Conservation (phyloP, 1,140 invertebrate genomes). For the Drosophila carrolli region DNA sequence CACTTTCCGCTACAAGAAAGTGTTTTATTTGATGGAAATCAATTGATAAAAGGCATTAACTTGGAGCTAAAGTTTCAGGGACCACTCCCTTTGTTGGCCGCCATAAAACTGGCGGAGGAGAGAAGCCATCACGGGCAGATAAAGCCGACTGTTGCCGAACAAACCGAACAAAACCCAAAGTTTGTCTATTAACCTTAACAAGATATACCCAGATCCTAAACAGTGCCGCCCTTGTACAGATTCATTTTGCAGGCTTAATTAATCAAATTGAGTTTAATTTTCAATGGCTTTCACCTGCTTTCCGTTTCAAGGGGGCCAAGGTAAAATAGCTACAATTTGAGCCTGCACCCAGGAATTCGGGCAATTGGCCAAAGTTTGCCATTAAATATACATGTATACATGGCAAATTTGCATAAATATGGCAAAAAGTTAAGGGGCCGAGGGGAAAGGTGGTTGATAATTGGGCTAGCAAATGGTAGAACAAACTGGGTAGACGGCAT, state of each 20-base stretch:
- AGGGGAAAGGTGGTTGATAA: conserved; percentile 29
- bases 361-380: conserved; percentile 20
- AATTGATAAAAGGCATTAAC: conserved; percentile 82
- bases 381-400: conserved; percentile 24
- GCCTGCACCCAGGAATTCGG: conserved; percentile 11
- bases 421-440: conserved; percentile 24
- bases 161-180: conserved; percentile 10
- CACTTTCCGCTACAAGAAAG: conserved; percentile 67
- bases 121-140: conserved; percentile 33
- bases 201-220: conserved; percentile 38
- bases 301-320: background rate
- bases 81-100: background rate
- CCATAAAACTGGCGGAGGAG: conserved; percentile 51
- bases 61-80: conserved; percentile 63
- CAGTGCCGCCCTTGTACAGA: conserved; percentile 53
- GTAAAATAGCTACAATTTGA: conserved; percentile 24
- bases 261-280: conserved; percentile 72
- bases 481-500: conserved; percentile 33
- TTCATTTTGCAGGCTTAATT: conserved; percentile 70
- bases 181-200: conserved; percentile 42
- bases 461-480: conserved; percentile 25
- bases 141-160: conserved; percentile 50
- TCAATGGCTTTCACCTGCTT: conserved; percentile 3
- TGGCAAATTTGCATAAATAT: conserved; percentile 42
- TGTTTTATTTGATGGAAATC: conserved; percentile 80